Base-by-base conservation (phyloP, 1,140 invertebrate species). In the Stratiolaelaps scimitus region DNA sequence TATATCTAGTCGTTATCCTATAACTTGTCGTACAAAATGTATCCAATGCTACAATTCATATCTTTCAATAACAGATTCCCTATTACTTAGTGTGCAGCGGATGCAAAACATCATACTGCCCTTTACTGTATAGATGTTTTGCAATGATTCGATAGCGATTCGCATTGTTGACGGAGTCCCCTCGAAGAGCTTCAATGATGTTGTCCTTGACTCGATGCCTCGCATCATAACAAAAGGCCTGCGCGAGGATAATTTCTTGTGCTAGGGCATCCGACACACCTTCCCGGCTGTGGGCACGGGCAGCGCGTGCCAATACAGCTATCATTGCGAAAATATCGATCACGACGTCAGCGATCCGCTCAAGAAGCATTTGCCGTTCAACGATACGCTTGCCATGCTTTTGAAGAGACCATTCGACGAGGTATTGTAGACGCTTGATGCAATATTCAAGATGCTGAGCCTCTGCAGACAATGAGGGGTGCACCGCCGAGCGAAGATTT, bases 231-330 rank as follows among this genome's bases (percentile, higher is more conserved):
- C 47, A 48, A 28, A 48, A 48, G 15, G 5, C 47, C 15, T 48
- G 47, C 4, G 47, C 47, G 4, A 48, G 47, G 4, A 15, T 48
- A 66, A 46, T 60, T 43, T 94, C 88, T 65, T 92, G 85, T 48
- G 83, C 74, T 19, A 91, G 85, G 48, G 83, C 74, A 20, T 85
- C 84, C n/a, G n/a, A n/a, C n/a, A n/a, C n/a, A n/a, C n/a, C n/a
- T n/a, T n/a, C n/a, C n/a, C n/a, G n/a, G 28, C 83, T 84, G 30
- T 83, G 80, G 46, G 84, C 72, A 68, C 83, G 83, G 43, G 83
- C 78, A 43, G 84, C 74, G 45, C 81, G 71, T 0, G 81, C 80
- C 13, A 82, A 67, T n/a, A 78, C 76, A 29, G 75, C 75, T 20
- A 78, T 76, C 75, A 80, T 80, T 15, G 71, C 75, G 71, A 80